Evolutionary conservation across 2,888 invertebrate genomes (phyloP), one percentile per base, ranked within the genome.

Genomic region (Melieria crassipennis): DNA sequence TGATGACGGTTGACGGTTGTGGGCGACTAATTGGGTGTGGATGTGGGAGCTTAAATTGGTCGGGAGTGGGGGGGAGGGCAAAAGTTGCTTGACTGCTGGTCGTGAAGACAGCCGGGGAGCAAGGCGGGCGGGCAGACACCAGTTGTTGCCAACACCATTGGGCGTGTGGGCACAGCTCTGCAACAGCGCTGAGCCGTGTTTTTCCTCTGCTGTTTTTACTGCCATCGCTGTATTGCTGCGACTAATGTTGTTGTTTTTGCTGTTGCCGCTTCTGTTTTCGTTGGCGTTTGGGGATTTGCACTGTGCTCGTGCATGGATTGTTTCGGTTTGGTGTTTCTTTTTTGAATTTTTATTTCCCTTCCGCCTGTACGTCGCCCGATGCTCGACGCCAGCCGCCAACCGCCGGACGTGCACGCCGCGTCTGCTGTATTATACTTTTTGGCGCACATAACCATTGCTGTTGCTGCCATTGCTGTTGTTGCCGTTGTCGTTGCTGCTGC

Each of bases 1-100:
- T 58, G 71, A 71, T 73, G 65, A 73, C 65, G 71, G 68, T 64
- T 73, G 74, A 71, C 78, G 79, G 78, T 30, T 30, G 30, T 30
- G 82, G 80, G 83, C 78, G 83, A 83, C 84, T 83, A 84, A 84
- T 84, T 84, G 83, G 83, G 84, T 84, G 84, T 80, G 81, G 80
- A 81, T 81, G 82, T 81, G 81, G 82, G 81, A 75, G 82, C 79
- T 81, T 80, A 82, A 81, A 81, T 81, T 82, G 81, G 82, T 81
- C 81, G 81, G 80, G 79, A 79, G 79, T 79, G 45, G 63, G 69
- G 70, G 70, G 64, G 73, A 63, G 73, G 30, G 30, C 30, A 62
- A 69, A 58, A 68, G 56, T 65, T 64, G 50, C 69, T 66, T 46
- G 68, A 61, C 68, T 61, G 61, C 68, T 60, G 66, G 66, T 58